Conservation (phyloP, 2,888 invertebrate genomes). For the Magallana nippona region DNA sequence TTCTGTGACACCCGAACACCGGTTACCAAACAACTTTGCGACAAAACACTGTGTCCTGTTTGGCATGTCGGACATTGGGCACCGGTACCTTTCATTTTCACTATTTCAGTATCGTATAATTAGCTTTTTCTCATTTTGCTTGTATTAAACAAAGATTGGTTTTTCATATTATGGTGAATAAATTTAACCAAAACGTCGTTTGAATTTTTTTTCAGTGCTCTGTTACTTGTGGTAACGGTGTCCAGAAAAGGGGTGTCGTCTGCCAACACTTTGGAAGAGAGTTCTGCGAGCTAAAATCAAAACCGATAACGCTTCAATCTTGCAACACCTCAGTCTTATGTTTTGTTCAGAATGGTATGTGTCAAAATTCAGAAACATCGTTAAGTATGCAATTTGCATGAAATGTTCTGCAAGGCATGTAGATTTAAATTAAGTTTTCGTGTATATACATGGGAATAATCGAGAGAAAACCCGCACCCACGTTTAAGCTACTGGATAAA, state of each 20-base stretch:
- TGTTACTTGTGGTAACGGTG: conserved; percentile 93
- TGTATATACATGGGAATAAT: too few relatives aligned
- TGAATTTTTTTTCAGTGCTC: conserved; percentile 85
- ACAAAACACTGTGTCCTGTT: conserved; percentile 90
- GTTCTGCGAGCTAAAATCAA: conserved; percentile 62
- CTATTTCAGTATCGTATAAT: background rate
- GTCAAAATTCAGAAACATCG: background rate
- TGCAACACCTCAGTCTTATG: conserved; percentile 80
- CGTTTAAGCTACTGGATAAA: too few relatives aligned
- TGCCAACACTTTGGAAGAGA: conserved; percentile 82
- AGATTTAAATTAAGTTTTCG: too few relatives aligned
- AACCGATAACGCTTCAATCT: conserved; percentile 81
- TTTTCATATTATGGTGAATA: background rate
- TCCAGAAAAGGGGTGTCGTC: conserved; percentile 89
- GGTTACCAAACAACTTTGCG: conserved; percentile 89
- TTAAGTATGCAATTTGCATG: background rate
- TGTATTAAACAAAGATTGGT: too few relatives aligned
- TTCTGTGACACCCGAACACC: conserved; percentile 89
- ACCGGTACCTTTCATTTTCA: conserved; percentile 67
- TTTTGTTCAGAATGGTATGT: conserved; percentile 87
- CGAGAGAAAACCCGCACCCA: too few relatives aligned
- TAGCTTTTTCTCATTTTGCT: background rate
- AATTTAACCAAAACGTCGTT: background rate
- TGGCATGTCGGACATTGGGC: conserved; percentile 84
- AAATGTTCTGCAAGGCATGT: background rate